A percentile compares a stretch with the other conserved stretches of the same genome.
These are phyloP conservation scores for Diachrysia chrysitis DNA, from an alignment of 2,888 invertebrate genomes.

Conservation along the genomic window DNA sequence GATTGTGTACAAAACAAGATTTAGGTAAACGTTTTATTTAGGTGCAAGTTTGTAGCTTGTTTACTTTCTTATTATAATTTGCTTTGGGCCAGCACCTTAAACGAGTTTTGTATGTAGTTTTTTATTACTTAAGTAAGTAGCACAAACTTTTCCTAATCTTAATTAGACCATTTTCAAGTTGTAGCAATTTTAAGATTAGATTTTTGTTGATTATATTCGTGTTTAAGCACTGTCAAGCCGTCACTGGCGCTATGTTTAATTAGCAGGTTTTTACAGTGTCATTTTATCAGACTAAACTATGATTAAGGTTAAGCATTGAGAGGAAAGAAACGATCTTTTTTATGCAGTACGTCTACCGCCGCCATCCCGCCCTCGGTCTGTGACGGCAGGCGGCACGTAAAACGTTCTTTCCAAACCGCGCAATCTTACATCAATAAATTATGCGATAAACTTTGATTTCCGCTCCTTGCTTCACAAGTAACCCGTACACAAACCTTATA, in stretches of 20 bases:
- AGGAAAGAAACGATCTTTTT: background rate
- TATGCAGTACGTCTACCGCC: background rate
- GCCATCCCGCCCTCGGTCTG: background rate
- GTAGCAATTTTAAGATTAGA: background rate
- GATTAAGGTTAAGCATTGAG: background rate
- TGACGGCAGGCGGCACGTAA: slow-evolving; percentile 2
- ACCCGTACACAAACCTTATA: slow-evolving; percentile 19
- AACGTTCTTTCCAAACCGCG: slow-evolving; percentile 23
- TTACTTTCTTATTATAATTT: background rate
- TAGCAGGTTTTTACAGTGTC: background rate
- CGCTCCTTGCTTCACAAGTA: slow-evolving; percentile 21
- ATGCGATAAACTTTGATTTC: slow-evolving; percentile 42
- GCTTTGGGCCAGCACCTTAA: background rate
- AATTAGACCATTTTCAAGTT: background rate
- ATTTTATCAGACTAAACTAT: slow-evolving; percentile 1
- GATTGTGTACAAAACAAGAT: too few species aligned
- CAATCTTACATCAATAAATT: slow-evolving; percentile 46
- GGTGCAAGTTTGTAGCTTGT: background rate
- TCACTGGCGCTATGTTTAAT: background rate
- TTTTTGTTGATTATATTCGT: background rate
- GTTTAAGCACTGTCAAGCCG: background rate
- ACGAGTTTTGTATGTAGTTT: background rate
- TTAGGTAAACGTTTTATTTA: background rate
- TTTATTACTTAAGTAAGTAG: background rate
- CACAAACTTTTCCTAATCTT: background rate